Conservation (phyloP, 2,113 vertebrate genomes). For the Orycteropus afer region DNA sequence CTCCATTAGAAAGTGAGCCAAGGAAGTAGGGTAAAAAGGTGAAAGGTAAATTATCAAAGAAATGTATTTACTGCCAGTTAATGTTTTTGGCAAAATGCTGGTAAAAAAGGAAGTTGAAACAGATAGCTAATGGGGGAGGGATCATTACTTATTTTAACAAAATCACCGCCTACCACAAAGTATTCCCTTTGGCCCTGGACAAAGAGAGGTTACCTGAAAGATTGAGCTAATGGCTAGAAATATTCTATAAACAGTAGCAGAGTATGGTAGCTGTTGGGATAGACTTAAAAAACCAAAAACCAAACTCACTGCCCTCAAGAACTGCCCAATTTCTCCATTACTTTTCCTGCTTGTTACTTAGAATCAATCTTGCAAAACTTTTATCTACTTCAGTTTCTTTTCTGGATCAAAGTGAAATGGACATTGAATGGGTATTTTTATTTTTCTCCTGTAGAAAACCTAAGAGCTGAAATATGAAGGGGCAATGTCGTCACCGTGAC, state of each 20-base stretch:
- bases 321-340: not conserved
- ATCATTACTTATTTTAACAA: not conserved
- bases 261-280: not conserved
- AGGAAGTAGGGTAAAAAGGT: not conserved
- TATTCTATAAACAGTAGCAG: not conserved
- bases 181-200: not conserved
- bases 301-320: too few species aligned
- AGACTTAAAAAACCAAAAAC: too few species aligned
- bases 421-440: not conserved
- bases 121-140: too few species aligned
- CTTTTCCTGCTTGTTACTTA: not conserved
- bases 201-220: not conserved
- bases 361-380: not conserved
- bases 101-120: not conserved
- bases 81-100: not conserved
- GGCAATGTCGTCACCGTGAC: not conserved
- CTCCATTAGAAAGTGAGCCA: not conserved
- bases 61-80: not conserved
- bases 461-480: not conserved
- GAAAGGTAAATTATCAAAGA: not conserved
- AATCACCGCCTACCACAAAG: not conserved
- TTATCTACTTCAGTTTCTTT: not conserved
- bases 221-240: not conserved
- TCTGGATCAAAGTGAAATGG: not conserved
- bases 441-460: slow-evolving; percentile 19